Base-by-base conservation (phyloP, 1,140 invertebrate genomes). In the Asobara japonica region DNA sequence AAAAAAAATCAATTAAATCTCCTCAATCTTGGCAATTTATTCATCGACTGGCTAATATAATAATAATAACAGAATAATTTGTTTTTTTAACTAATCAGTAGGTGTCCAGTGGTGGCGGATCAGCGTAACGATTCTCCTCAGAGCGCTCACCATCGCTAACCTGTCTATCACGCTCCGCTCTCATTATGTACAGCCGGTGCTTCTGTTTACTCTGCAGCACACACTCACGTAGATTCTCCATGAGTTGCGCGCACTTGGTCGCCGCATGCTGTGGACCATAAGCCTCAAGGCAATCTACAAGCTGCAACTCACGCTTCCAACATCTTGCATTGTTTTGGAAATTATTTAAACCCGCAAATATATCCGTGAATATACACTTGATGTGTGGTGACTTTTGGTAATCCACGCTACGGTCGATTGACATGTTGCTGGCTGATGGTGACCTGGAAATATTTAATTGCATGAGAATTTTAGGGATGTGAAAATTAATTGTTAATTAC, bases 271-370 rank as follows among this genome's bases (percentile, higher is more conserved):
- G 88, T 10, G 90, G 72, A 4, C 93, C 93, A 77, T 94, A 94
- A 1, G 92, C 93, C 80, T 94, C 93, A 7, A 93, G 74, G 80
- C 94, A 94, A 69, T 94, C 91, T 80, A 93, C 90, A 65, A 90
- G 88, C 16, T 89, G 86, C 80, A 92, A 84, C 83, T 94, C 93
- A 72, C 93, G 87, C 67, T 90, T 86, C 31, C 88, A 89, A 81
- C 94, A 94, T 18, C 78, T 79, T 8, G 89, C 87, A 73, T 89
- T 83, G 75, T 88, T 80, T 79, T 94, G 93, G 78, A 91, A 90
- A 72, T 89, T 91, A 13, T 90, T 72, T 13, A 93, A 66, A 29
- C 87, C 86, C 73, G 89, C 90, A 65, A 90, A 90, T 18, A 94
- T 77, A 83, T 94, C 93, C 0, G 92, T 93, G 18, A 93, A 85